Evolutionary conservation across 2,888 invertebrate genomes (phyloP).

Genomic region (Catocala nupta): DNA sequence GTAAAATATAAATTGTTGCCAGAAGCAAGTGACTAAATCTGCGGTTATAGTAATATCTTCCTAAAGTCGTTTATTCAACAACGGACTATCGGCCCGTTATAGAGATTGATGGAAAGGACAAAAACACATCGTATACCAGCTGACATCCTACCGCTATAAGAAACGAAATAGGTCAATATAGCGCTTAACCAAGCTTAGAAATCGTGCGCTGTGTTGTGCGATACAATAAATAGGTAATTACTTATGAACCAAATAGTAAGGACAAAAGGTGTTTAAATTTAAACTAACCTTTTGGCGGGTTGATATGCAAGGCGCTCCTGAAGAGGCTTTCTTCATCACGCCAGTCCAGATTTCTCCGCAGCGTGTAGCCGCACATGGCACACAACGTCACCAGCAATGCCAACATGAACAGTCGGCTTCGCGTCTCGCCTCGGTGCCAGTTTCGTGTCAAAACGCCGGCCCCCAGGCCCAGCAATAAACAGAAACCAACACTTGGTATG

Average conservation of each 20-base stretch:
- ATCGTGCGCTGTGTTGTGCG: not conserved
- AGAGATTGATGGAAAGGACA: slow-evolving; percentile 24
- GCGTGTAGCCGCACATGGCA: slow-evolving; percentile 92
- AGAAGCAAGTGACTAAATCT: too few species aligned
- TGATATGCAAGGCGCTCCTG: slow-evolving; percentile 95
- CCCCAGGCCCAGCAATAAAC: slow-evolving; percentile 94
- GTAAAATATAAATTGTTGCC: too few species aligned
- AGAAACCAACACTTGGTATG: slow-evolving; percentile 98
- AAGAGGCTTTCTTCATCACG: slow-evolving; percentile 97
- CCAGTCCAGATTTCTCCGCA: slow-evolving; percentile 96
- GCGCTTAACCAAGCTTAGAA: slow-evolving; percentile 10
- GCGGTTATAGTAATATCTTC: slow-evolving; percentile 3
- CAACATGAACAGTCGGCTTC: slow-evolving; percentile 78
- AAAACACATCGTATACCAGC: slow-evolving; percentile 27
- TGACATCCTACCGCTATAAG: slow-evolving; percentile 25
- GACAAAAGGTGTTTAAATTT: not conserved
- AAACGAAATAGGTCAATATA: slow-evolving; percentile 43
- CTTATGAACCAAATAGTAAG: too few species aligned
- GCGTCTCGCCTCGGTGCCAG: slow-evolving; percentile 78
- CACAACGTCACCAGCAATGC: slow-evolving; percentile 88
- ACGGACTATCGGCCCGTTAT: slow-evolving; percentile 15
- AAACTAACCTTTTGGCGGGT: slow-evolving; percentile 98
- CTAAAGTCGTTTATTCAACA: slow-evolving; percentile 15
- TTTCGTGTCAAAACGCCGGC: slow-evolving; percentile 81
- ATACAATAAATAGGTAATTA: not conserved